Base-by-base conservation (phyloP, 2,888 invertebrate genomes). In the Podotricha telesiphe region DNA sequence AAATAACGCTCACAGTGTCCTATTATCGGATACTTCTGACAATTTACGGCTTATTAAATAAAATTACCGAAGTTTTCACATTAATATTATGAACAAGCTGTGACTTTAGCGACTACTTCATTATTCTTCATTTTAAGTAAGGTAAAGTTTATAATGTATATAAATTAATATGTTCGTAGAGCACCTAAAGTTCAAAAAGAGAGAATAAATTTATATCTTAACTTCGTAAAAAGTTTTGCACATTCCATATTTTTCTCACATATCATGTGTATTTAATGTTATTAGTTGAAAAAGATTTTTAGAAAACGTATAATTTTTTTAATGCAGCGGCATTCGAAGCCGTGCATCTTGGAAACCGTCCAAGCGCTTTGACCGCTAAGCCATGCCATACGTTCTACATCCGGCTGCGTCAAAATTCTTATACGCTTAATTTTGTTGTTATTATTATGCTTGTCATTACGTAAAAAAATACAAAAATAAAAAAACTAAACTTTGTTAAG, bases 31-130 rank as follows among this genome's bases (percentile, higher is more conserved):
- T 62, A 48, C 28, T 48, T 62, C 19, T 48, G 15, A 48, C 62
- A 62, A 62, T 62, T 62, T 62, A 47, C 48, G 48, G 62, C 34
- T 34, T 48, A 48, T 62, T 62, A 62, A 62, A 62, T 62, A 19
- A 48, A 62, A 62, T 47, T 62, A 48, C 1, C 28, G 8, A 62
- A 62, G 62, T 62, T 62, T 62, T 19, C 62, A 62, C 62, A 62
- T 62, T 62, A 62, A 62, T 62, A 48, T 48, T 48, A 62, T 48
- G 62, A 62, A 62, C 62, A 62, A 62, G 62, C 62, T 62, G 62
- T 62, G 62, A 62, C 62, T 62, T 48, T 37, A 59, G 59, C 6
- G 42, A 59, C 28, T 62, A 62, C 62, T 62, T 62, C 62, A 47
- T 62, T 62, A 62, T 62, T 62, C 61, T 48, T 62, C 61, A 62